These are phyloP conservation scores for Streptopelia turtur DNA, from an alignment of 2,797 vertebrate genomes.

Conservation along the genomic window DNA sequence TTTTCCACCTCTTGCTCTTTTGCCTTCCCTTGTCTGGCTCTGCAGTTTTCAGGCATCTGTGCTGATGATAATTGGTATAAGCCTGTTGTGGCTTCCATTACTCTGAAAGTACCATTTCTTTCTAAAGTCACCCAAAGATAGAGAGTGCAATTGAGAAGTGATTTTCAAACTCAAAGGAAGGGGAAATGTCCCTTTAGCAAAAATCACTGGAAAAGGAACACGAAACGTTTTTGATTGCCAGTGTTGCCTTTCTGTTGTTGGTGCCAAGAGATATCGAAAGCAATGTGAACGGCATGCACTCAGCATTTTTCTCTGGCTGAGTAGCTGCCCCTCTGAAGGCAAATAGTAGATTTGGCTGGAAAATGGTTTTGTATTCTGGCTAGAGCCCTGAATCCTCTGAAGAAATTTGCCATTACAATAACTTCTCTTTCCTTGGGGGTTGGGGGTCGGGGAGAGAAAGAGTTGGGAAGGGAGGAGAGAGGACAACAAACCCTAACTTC, in stretches of 20 bases:
- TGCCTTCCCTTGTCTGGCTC: neutral
- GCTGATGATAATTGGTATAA: neutral
- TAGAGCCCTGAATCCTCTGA: neutral
- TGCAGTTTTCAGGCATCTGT: neutral
- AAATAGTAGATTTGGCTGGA: neutral
- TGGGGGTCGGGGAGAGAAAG: no score
- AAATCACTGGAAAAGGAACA: constrained; percentile 7
- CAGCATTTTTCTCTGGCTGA: neutral
- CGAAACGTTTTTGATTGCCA: neutral
- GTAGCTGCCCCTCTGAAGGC: neutral
- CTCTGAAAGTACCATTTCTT: constrained; percentile 12
- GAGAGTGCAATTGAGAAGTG: neutral
- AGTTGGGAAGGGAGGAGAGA: neutral
- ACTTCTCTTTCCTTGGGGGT: neutral
- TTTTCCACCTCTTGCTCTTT: neutral
- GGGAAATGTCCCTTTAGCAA: neutral
- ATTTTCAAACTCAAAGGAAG: constrained; percentile 20
- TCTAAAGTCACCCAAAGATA: neutral
- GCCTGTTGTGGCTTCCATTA: neutral
- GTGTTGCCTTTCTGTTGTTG: neutral
- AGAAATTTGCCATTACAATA: neutral
- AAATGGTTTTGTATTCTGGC: neutral
- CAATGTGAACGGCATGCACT: neutral
- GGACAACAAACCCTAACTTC: neutral
- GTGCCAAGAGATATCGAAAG: neutral